Conservation (phyloP, 2,888 invertebrate species). For the Odontomyia ornata region DNA sequence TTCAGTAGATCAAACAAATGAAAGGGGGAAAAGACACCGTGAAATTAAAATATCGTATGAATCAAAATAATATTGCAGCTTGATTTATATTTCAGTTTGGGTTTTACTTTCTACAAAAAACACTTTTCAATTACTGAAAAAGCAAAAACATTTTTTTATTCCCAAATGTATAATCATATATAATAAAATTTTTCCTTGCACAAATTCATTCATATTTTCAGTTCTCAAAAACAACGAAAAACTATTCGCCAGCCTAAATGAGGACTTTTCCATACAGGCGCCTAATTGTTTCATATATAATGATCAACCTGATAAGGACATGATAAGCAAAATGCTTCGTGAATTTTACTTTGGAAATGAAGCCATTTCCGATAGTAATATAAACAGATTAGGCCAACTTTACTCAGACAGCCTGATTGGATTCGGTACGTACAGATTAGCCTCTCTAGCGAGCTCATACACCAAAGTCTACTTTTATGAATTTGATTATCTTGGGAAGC, state of each 20-base stretch:
- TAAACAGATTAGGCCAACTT: constrained; percentile 59
- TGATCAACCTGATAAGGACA: neutral
- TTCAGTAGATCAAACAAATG: no score
- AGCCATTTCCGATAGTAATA: constrained; percentile 46
- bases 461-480: constrained; percentile 70
- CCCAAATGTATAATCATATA: no score
- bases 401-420: constrained; percentile 69
- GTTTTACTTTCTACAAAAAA: no score
- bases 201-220: neutral
- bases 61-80: no score
- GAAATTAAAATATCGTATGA: no score
- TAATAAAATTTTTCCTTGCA: no score
- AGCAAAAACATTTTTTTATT: no score
- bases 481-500: constrained; percentile 69
- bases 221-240: neutral
- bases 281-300: constrained; percentile 60
- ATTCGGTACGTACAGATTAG: constrained; percentile 69
- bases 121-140: no score
- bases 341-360: constrained; percentile 22
- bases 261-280: neutral
- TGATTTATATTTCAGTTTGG: neutral
- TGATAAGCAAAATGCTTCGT: neutral
- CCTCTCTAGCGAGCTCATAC: constrained; percentile 66
- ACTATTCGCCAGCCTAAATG: neutral
- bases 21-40: no score